Percentiles rank a stretch among this genome's conserved stretches.
Evolutionary conservation across 2,113 vertebrate species (phyloP).

Genomic region (Heterocephalus glaber): DNA sequence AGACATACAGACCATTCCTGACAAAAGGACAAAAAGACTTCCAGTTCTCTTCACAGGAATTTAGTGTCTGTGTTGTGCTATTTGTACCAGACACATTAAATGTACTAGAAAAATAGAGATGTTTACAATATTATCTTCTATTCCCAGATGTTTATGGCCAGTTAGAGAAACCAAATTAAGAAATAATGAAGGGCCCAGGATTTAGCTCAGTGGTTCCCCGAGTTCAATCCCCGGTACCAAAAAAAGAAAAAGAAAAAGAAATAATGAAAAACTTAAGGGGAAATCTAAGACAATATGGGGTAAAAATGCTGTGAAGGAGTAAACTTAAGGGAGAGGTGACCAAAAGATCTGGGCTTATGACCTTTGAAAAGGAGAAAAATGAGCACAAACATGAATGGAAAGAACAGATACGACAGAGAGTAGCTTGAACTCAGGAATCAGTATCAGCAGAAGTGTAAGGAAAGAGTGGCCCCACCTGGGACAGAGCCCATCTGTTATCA

Average conservation of each 20-base stretch:
- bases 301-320: conserved; percentile 1
- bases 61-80: not conserved
- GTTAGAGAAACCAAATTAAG: conserved; percentile 25
- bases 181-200: too few relatives aligned
- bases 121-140: conserved; percentile 3
- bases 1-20: not conserved
- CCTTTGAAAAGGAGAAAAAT: conserved; percentile 43
- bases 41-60: not conserved
- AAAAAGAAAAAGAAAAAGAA: not conserved
- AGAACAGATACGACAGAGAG: not conserved
- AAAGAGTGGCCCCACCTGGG: not conserved
- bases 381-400: not conserved
- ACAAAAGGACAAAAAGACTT: conserved; percentile 3
- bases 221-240: too few relatives aligned
- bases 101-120: not conserved
- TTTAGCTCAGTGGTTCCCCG: too few relatives aligned
- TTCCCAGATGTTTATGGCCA: not conserved
- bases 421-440: not conserved
- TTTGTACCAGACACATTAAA: not conserved
- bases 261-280: not conserved
- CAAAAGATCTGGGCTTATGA: not conserved
- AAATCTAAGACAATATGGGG: not conserved
- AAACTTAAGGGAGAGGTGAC: not conserved
- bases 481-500: not conserved
- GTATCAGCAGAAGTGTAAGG: not conserved